Conservation (phyloP, 2,113 vertebrate species). For the Calypte anna region DNA sequence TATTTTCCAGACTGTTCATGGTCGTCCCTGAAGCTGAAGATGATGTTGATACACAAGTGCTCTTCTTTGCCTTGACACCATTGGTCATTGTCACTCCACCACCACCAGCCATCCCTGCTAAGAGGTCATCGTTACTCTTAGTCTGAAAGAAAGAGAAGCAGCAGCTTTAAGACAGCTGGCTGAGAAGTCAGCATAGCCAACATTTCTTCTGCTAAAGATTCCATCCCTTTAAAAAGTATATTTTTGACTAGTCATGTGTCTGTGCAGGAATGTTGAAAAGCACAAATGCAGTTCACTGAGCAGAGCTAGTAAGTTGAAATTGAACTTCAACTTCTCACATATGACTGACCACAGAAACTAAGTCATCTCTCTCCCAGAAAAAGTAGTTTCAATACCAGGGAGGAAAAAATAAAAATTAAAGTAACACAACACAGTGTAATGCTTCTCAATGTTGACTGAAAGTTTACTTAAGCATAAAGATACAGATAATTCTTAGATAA, state of each 20-base stretch:
- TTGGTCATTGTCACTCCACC: constrained; percentile 80
- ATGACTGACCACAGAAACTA: neutral
- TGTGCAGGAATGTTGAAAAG: neutral
- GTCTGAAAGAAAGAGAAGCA: constrained; percentile 76
- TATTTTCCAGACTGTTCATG: constrained; percentile 80
- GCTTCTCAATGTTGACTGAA: neutral
- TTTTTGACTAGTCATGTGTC: neutral
- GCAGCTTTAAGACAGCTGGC: neutral
- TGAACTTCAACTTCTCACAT: neutral
- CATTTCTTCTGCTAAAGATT: neutral
- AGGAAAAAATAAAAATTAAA: neutral
- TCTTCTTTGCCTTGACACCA: constrained; percentile 86
- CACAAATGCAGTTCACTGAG: neutral
- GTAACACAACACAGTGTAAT: neutral
- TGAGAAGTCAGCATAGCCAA: neutral
- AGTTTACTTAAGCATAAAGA: neutral
- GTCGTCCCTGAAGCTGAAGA: constrained; percentile 70
- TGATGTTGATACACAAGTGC: constrained; percentile 51
- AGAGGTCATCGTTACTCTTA: constrained; percentile 94
- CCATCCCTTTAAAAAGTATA: neutral
- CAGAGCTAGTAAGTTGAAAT: neutral
- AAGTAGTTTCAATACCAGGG: neutral
- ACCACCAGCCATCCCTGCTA: constrained; percentile 89
- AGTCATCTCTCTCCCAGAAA: neutral
- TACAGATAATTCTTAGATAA: neutral